phyloP scores from a whole-genome alignment of 2,113 vertebrate species.

The Pseudonaja textilis region DNA sequence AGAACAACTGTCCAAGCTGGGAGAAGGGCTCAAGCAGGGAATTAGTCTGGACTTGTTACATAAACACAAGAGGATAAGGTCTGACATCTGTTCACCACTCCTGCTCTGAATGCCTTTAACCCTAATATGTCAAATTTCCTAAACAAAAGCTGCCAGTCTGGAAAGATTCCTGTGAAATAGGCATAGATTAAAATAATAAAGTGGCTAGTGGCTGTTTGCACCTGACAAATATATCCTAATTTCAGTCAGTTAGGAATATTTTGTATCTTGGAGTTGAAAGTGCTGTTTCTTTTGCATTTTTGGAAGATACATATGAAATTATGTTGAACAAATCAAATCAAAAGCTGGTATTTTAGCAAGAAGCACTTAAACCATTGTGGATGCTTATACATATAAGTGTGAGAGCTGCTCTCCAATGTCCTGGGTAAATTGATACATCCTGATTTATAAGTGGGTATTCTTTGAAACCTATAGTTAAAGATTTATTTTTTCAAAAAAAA shows the following conservation, averaged over 20 bases:
- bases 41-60: too few relatives aligned
- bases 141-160: too few relatives aligned
- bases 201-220: too few relatives aligned
- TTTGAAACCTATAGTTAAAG: background rate
- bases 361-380: background rate
- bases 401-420: background rate
- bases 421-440: background rate
- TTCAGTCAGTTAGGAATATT: background rate
- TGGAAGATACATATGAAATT: background rate
- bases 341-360: background rate
- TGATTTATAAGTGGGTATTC: background rate
- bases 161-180: too few relatives aligned
- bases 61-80: too few relatives aligned
- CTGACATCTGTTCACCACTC: too few relatives aligned
- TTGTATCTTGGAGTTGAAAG: background rate
- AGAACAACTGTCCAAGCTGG: too few relatives aligned
- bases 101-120: too few relatives aligned
- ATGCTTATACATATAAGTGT: background rate
- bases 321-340: background rate
- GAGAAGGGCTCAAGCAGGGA: too few relatives aligned
- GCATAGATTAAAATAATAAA: too few relatives aligned
- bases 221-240: background rate
- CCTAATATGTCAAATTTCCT: too few relatives aligned
- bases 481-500: background rate
- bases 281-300: background rate